phyloP scores from a whole-genome alignment of 2,113 vertebrate species.

The Cinclus mexicanus region DNA sequence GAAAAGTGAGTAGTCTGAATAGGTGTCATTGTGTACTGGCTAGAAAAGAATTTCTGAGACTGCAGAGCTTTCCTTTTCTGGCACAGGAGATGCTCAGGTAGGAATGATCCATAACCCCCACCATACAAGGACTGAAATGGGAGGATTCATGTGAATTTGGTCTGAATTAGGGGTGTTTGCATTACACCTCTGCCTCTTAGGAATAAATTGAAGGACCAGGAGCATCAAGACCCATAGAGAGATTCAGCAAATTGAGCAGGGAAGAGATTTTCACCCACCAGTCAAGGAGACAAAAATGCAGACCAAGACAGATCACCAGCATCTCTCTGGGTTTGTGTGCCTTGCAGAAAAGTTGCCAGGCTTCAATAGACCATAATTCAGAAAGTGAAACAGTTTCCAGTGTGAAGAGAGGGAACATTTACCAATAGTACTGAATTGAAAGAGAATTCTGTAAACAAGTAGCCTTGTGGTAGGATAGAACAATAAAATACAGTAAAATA shows the following conservation, averaged over 20 bases:
- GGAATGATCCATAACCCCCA: background rate
- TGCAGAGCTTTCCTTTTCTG: background rate
- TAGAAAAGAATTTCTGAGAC: background rate
- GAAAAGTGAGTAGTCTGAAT: conserved; percentile 23
- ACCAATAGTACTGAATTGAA: background rate
- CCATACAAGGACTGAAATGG: background rate
- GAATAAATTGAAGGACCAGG: background rate
- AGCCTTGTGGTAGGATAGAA: background rate
- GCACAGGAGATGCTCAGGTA: background rate
- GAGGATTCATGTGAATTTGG: background rate
- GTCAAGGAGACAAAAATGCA: background rate
- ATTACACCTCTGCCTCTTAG: background rate
- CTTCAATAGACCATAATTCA: background rate
- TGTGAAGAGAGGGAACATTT: background rate
- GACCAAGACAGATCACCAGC: background rate
- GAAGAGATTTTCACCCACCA: background rate
- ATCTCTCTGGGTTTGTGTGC: background rate
- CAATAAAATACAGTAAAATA: background rate
- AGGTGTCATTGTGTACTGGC: background rate
- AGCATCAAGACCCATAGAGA: background rate
- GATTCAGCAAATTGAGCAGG: background rate
- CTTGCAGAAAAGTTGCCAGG: background rate
- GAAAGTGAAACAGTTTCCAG: background rate
- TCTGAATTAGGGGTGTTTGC: background rate
- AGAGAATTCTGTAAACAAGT: background rate